phyloP scores from a whole-genome alignment of 2,113 vertebrate genomes.

The Turdus rufiventris region DNA sequence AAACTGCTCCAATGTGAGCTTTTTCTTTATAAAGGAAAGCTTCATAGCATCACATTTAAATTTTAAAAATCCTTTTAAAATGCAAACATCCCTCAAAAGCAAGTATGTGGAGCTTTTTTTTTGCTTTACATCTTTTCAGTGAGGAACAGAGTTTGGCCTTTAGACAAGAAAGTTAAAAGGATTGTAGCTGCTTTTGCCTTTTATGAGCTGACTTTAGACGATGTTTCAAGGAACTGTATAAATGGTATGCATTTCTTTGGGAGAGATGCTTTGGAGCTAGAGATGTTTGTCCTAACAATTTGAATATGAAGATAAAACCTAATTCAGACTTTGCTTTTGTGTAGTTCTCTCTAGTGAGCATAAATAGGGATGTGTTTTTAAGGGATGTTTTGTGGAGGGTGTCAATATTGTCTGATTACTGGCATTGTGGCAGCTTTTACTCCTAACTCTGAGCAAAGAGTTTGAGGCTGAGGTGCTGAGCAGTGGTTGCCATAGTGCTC shows the following conservation, averaged over 20 bases:
- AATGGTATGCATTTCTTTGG: background rate
- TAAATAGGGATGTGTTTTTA: background rate
- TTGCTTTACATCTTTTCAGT: rapidly evolving
- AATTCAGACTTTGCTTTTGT: background rate
- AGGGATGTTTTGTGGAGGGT: background rate
- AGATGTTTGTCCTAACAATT: background rate
- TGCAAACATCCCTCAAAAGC: background rate
- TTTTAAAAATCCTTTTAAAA: background rate
- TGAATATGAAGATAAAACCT: background rate
- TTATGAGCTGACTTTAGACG: background rate
- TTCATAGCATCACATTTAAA: rapidly evolving
- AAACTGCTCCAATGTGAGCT: background rate
- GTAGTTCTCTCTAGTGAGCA: background rate
- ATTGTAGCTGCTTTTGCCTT: background rate
- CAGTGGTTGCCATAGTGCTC: background rate
- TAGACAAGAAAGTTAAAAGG: background rate
- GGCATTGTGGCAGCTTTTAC: background rate
- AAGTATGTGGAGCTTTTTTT: background rate
- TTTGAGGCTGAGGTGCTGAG: background rate
- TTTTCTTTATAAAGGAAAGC: background rate
- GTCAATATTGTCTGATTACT: background rate
- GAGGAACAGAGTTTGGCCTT: background rate
- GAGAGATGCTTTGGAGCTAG: background rate
- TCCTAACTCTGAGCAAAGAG: background rate
- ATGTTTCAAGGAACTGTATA: background rate